Evolutionary conservation across 2,113 vertebrate species (phyloP), one percentile per base, ranked within the genome.

Genomic region (Paracanthobrama guichenoti): DNA sequence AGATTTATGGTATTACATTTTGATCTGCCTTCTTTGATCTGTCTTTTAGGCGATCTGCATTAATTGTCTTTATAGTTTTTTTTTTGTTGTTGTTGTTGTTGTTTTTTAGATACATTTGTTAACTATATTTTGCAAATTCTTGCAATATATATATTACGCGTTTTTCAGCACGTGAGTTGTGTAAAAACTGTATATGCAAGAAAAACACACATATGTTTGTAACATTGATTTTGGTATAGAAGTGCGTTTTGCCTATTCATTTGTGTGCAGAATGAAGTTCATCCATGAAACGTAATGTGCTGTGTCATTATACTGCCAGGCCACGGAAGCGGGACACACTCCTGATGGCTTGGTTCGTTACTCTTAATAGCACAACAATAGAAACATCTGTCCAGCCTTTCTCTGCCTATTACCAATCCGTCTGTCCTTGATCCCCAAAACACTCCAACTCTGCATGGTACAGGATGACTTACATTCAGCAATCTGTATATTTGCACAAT

Each of bases 341-440:
- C 73, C 86, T 93, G 87, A 92, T 91, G 93, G 95, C 94, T 94
- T 92, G 93, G 95, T 94, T 94, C 94, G 89, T 96, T 97, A 96
- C 95, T 95, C 94, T 93, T 95, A 94, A 94, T 92, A 91, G 90
- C 87, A 84, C 92, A 95, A 98, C 96, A 97, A 97, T 95, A 92
- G 95, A 91, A 95, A 96, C 96, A 97, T 96, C 84, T 86, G 79
- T 66, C 71, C 60, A 22, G 77, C 72, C 79, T 74, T 73, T 60
- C 80, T 86, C 66, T 39, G 74, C 62, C 48, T 86, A 66, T 80
- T 80, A 80, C 60, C 44, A 50, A n/a, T 35, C 59, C 59, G 79
- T 80, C 79, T 67, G 79, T 35, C 42, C 60, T 48, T 50, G 44
- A 50, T 48, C 79, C 24, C 62, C 3, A 22, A 53, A 72, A 39